Evolutionary conservation across 2,113 vertebrate genomes (phyloP), one percentile per base, ranked within the genome.

Genomic region (Oenanthe oenanthe): DNA sequence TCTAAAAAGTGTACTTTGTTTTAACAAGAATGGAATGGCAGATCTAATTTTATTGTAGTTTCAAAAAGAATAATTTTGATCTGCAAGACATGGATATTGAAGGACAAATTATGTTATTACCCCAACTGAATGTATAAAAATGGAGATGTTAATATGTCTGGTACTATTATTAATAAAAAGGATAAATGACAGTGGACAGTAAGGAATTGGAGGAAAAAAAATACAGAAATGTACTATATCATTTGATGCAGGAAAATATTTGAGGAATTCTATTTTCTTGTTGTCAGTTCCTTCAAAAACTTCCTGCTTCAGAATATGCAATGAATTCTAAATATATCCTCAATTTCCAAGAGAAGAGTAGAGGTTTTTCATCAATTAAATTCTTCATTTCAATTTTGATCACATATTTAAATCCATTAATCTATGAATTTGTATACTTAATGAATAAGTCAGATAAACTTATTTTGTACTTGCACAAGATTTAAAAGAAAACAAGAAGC

Each of bases 191-290:
- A 85, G 85, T 20, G 13, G 47, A 50, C 15, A 82, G 25, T 17
- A 94, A 58, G 4, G 56, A 66, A 66, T 48, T 4, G 8, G 21
- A 71, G 29, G 38, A 88, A 95, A 93, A 92, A 92, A 47, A 2
- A 1, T 3, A 21, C 3, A 14, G 4, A 48, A 66, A 74, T 9
- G 4, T 48, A 31, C 22, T 42, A 3, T 47, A 48, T 40, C 0
- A 0, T 74, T 82, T 71, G 29, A 62, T 40, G 19, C 5, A 74
- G 19, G 4, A 71, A 88, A 78, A 75, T 50, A 4, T 57, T 81
- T 9, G 68, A 81, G 18, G 13, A 66, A 36, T 85, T 93, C 21
- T 40, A 20, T 70, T 61, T 93, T 85, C 51, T 74, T 85, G 6
- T 21, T 62, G 12, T 42, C 28, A 32, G 6, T 40, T 92, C 13